These are phyloP conservation scores for Panulirus ornatus DNA, from an alignment of 1,140 invertebrate species.

Conservation along the genomic window DNA sequence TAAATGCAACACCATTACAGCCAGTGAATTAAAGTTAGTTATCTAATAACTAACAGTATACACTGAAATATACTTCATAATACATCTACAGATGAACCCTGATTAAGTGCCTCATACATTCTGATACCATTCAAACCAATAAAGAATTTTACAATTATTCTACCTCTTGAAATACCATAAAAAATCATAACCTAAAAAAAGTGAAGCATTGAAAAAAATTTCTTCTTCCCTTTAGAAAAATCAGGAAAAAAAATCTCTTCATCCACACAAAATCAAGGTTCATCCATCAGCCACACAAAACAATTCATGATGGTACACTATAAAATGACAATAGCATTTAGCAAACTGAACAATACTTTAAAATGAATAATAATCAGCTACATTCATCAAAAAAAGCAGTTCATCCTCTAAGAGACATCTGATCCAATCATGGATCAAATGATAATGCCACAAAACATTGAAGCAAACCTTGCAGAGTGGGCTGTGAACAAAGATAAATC, in stretches of 20 bases:
- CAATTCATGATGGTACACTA: neutral
- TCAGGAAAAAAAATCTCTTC: neutral
- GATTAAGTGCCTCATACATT: no score
- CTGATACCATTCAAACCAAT: no score
- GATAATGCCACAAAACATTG: neutral
- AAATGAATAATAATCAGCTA: neutral
- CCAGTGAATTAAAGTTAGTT: neutral
- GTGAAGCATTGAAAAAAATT: no score
- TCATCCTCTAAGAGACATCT: neutral
- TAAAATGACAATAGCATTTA: no score
- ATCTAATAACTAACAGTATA: neutral
- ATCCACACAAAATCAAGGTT: neutral
- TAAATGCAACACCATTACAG: neutral
- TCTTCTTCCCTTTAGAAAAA: no score
- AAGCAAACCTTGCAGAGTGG: neutral
- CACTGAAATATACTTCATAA: neutral
- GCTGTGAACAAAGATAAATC: neutral
- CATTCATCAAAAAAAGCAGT: neutral
- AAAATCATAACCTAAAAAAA: no score
- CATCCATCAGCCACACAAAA: neutral
- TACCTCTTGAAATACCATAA: no score
- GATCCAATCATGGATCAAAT: neutral
- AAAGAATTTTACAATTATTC: no score
- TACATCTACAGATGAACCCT: neutral
- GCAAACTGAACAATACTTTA: no score